Evolutionary conservation across 2,888 invertebrate species (phyloP), one percentile per base, ranked within the genome.

Genomic region (Drosophila neonasuta): DNA sequence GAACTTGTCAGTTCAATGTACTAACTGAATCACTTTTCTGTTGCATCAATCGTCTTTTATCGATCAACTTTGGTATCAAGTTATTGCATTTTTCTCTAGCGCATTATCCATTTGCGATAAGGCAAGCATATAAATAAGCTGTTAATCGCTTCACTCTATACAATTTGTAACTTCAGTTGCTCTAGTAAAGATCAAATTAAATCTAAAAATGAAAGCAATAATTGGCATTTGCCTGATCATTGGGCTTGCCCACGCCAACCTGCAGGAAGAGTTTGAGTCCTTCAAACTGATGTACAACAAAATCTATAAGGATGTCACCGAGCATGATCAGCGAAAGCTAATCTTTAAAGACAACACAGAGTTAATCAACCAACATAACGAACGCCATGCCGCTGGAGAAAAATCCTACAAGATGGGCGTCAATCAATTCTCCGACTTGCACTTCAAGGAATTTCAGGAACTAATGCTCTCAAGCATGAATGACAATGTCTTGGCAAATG

Each of bases 371-470:
- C 6, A 20, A 17, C 55, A 55, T 3, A 55, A 55, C 36, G 24
- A 45, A 29, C 55, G 36, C 7, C 45, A 20, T 13, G 55, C 45
- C 10, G 34, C 34, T 1, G 55, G 55, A 2, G 10, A 39, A 6
- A 44, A 48, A n/a, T 13, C 32, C 32, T 61, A 61, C 46, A 34
- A 15, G 17, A 61, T 61, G 61, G 45, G 48, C 20, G 24, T 54
- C 10, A 61, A 61, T 32, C 46, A 61, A 30, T 61, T 61, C 32
- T 48, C 61, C 9, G 61, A 61, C 13, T 24, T 61, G 41, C 13
- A 20, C 3, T 11, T 54, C 9, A 6, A 36, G 10, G 45, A 55
- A 7, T 32, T 32, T 13, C 34, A 55, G 2, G 24, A 24, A 17
- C 24, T 45, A 44, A 17, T 61, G 17, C 46, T 48, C 8, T 48